A percentile compares a stretch with the other conserved stretches of the same genome.
Evolutionary conservation across 2,113 vertebrate genomes (phyloP).

Genomic region (Centropristis striata): DNA sequence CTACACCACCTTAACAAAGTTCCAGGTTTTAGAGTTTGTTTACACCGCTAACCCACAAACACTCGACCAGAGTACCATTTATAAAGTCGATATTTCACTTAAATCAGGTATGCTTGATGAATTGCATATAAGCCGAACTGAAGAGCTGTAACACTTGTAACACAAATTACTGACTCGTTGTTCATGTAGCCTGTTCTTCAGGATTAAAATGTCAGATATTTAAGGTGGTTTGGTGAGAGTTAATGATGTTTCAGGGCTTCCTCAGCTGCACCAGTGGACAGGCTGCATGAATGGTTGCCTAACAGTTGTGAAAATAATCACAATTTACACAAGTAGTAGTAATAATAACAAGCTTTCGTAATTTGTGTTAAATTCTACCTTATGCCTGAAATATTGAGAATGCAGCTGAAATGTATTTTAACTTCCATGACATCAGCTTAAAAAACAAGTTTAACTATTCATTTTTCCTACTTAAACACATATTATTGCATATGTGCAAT

Average conservation of each 20-base stretch:
- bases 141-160: background rate
- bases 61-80: background rate
- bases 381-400: background rate
- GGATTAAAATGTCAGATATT: background rate
- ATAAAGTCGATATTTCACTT: background rate
- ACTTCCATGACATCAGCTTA: background rate
- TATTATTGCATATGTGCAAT: too few species aligned
- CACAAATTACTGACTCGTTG: background rate
- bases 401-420: background rate
- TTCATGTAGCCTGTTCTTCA: accelerated
- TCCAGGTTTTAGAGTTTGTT: background rate
- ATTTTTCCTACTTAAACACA: background rate
- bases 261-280: background rate
- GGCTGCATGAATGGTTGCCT: background rate
- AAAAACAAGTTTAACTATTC: background rate
- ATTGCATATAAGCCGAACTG: background rate
- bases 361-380: background rate
- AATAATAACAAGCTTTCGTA: background rate
- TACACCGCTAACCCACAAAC: background rate
- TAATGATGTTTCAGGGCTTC: background rate
- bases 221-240: background rate
- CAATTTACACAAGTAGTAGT: background rate
- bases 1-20: background rate
- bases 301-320: background rate
- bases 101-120: background rate